Evolutionary conservation across 2,797 vertebrate genomes (phyloP), one percentile per base, ranked within the genome.

Genomic region (Cirrhinus mrigala): DNA sequence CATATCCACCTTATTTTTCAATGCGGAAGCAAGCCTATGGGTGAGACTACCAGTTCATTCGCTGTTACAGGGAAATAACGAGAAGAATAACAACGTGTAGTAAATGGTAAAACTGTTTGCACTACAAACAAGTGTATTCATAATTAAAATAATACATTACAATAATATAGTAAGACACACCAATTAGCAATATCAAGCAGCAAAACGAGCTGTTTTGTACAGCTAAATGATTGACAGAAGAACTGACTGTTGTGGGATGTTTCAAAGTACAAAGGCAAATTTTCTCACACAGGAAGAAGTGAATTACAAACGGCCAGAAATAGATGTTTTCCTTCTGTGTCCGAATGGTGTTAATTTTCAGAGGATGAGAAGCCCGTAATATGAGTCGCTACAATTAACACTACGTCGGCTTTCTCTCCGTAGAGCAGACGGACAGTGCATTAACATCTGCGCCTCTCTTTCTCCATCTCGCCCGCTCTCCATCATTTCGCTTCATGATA

Each of bases 341-440:
- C 79, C 27, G 11, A 37, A 46, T 27, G 50, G 37, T 54, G 70
- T 81, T 56, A 0, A 52, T 46, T 64, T 89, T 80, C 62, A 88
- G 64, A 66, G 86, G 86, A 84, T 24, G 24, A 46, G 56, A 71
- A 90, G 82, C 85, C 37, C 9, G 86, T 93, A 91, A 92, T 91
- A 85, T 90, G 92, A 92, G 89, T 92, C 90, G 85, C 90, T 86
- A 80, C 73, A 58, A 81, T 84, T 87, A 88, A 15, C 10, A 75
- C 58, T 33, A 24, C 29, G 50, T 76, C 27, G n/a, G 48, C 71
- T 86, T 82, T 12, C 62, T 48, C 62, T 69, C 40, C 60, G 62
- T 33, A 52, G 22, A 75, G 70, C 48, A 86, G 75, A 83, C 52
- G 54, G 81, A 86, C 81, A 27, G 15, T 27, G 40, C 66, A 83